These are phyloP conservation scores for Pituophis catenifer DNA, from an alignment of 2,113 vertebrate genomes.

Conservation along the genomic window DNA sequence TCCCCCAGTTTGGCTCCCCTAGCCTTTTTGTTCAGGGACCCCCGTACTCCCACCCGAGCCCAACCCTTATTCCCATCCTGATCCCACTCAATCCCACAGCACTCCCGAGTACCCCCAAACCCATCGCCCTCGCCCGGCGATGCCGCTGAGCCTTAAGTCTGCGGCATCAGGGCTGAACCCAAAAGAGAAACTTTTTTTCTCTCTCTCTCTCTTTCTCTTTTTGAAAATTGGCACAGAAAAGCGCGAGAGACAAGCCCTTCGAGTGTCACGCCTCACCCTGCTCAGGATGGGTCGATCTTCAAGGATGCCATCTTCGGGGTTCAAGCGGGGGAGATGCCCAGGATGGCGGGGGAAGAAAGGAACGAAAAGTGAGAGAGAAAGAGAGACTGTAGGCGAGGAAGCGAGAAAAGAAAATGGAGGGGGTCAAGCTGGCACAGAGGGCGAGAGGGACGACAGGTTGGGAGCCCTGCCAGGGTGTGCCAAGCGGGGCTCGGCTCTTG, in stretches of 20 bases:
- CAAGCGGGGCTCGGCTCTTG: constrained; percentile 15
- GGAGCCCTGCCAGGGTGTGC: constrained; percentile 20
- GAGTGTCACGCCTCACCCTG: constrained; percentile 11
- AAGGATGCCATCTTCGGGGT: background rate
- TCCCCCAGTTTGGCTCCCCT: background rate
- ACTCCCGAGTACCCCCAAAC: background rate
- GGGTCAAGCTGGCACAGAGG: constrained; percentile 18
- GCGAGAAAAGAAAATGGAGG: constrained; percentile 24
- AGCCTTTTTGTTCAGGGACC: background rate
- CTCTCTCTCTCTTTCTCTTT: background rate
- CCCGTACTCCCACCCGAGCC: background rate
- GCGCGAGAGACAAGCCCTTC: background rate
- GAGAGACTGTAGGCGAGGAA: background rate
- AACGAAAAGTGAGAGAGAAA: background rate
- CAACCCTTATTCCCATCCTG: background rate
- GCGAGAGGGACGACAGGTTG: constrained; percentile 16
- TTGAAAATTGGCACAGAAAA: constrained; percentile 3
- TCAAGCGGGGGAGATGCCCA: background rate
- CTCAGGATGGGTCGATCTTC: constrained; percentile 15
- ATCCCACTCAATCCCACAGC: background rate
- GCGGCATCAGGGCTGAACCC: background rate
- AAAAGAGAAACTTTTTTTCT: background rate
- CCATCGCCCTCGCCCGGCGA: background rate
- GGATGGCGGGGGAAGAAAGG: background rate
- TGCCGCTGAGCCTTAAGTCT: background rate